Evolutionary conservation across 2,888 invertebrate species (phyloP).

Genomic region (Disparrhopalites patrizii): DNA sequence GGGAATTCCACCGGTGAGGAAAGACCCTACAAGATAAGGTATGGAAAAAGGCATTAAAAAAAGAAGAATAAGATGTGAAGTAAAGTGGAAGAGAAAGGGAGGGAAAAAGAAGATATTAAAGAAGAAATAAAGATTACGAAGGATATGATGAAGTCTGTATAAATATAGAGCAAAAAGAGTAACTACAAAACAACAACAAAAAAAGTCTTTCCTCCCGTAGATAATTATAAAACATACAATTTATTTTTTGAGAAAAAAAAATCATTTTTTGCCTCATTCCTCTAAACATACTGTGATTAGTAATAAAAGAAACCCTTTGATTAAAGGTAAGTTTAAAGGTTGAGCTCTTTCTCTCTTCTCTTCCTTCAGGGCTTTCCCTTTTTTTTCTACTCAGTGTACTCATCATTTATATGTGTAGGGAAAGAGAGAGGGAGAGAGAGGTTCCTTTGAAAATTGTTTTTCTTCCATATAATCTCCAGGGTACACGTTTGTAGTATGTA

Average conservation of each 20-base stretch:
- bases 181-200: background rate
- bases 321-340: slow-evolving; percentile 7
- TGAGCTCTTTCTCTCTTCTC: background rate
- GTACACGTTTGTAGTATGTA: too few relatives aligned
- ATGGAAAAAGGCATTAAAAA: too few relatives aligned
- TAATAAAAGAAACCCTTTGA: slow-evolving; percentile 11
- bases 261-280: background rate
- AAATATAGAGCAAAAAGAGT: too few relatives aligned
- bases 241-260: slow-evolving; percentile 9
- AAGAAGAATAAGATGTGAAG: too few relatives aligned
- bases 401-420: background rate
- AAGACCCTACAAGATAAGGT: too few relatives aligned
- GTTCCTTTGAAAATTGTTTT: slow-evolving; percentile 3
- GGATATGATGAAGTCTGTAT: too few relatives aligned
- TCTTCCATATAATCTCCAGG: background rate
- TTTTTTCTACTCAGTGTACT: background rate
- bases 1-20: too few relatives aligned
- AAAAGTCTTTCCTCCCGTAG: slow-evolving; percentile 8
- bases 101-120: too few relatives aligned
- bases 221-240: slow-evolving; percentile 22
- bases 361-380: background rate
- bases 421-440: background rate
- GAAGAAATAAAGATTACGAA: too few relatives aligned
- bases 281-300: slow-evolving; percentile 1
- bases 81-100: too few relatives aligned